phyloP scores from a whole-genome alignment of 1,140 invertebrate species.

The Nomia melanderi region DNA sequence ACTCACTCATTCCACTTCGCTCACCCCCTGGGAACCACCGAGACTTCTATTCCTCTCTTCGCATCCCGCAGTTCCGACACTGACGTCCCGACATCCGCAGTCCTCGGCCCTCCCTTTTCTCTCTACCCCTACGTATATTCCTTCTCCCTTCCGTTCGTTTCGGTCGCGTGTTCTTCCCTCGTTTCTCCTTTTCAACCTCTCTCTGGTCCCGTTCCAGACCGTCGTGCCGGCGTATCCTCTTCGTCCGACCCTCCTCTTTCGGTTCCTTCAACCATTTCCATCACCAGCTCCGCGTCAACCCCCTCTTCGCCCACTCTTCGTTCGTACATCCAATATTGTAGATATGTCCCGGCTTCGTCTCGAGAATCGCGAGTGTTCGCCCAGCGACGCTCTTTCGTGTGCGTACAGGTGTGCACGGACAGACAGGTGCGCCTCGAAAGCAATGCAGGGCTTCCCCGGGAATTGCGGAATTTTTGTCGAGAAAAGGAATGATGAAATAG shows the following conservation, averaged over 20 bases:
- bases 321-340: slow-evolving; percentile 76
- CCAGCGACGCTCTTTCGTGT: slow-evolving; percentile 45
- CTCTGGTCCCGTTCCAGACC: slow-evolving; percentile 56
- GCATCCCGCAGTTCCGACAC: slow-evolving; percentile 66
- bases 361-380: slow-evolving; percentile 55
- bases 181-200: slow-evolving; percentile 29
- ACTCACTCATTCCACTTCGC: slow-evolving; percentile 74
- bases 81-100: slow-evolving; percentile 72
- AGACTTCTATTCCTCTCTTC: slow-evolving; percentile 74
- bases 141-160: background rate
- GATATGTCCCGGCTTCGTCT: slow-evolving; percentile 72
- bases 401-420: slow-evolving; percentile 41
- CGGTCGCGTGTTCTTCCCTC: slow-evolving; percentile 3
- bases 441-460: slow-evolving; percentile 14
- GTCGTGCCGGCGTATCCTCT: slow-evolving; percentile 49
- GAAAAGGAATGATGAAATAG: background rate
- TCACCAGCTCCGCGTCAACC: slow-evolving; percentile 36
- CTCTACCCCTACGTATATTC: slow-evolving; percentile 1
- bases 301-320: slow-evolving; percentile 64
- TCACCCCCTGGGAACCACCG: slow-evolving; percentile 71
- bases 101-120: slow-evolving; percentile 24
- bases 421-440: slow-evolving; percentile 54
- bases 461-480: slow-evolving; percentile 19
- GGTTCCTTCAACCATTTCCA: slow-evolving; percentile 46
- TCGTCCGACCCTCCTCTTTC: slow-evolving; percentile 29